Evolutionary conservation across 2,797 vertebrate species (phyloP), one percentile per base, ranked within the genome.

Genomic region (Propithecus deckenii): DNA sequence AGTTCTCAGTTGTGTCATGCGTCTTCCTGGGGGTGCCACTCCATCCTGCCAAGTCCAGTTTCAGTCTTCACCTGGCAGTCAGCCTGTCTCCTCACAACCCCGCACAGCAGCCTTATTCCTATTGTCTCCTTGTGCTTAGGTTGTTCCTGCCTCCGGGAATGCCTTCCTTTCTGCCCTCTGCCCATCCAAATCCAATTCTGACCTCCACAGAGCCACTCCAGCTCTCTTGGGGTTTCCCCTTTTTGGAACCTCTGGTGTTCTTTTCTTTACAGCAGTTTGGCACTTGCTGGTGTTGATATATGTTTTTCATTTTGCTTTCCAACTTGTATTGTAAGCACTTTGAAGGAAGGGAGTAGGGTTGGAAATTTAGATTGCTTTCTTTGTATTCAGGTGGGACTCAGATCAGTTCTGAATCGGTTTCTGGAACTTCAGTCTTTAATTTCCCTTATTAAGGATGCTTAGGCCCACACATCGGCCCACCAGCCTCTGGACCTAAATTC

Each of bases 271-370:
- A n/a, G 41, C 67, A 57, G 0, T 48, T 93, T 63, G 76, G 30
- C 81, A 55, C 69, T 43, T 65, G 38, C 13, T 69, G 48, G 23
- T 18, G 28, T 90, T 87, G 43, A 92, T 71, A 23, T 50, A 38
- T 81, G 32, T 67, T 94, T 87, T 92, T 92, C 25, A 28, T 65
- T 94, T 96, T 80, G 55, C 71, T 81, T 95, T 96, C 41, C 28
- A 55, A 57, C 32, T 14, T 72, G 50, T 91, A 22, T 72, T 38
- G 2, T 48, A 50, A 94, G 65, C 57, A 57, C 52, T 69, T 92
- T 25, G 59, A 74, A 90, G 30, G 65, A 71, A 91, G 57, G 22
- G 35, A 76, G 12, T 8, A 46, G 76, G 12, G 78, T 18, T 63
- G 74, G 71, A 67, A 12, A 67, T 89, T 67, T 30, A 78, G 65